Conservation (phyloP, 1,140 invertebrate genomes). For the Drosophila melanica region DNA sequence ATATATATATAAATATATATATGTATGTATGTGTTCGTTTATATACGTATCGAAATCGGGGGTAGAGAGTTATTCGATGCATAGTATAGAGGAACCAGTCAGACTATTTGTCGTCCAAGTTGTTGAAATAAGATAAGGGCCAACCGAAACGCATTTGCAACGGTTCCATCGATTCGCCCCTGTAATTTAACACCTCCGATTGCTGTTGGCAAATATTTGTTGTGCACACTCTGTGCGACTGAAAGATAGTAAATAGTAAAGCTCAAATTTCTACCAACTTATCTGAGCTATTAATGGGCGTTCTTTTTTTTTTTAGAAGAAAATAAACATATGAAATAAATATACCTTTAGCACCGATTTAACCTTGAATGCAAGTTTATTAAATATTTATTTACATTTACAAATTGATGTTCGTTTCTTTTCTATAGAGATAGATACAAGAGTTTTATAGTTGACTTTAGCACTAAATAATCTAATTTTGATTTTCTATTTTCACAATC, state of each 20-base stretch:
- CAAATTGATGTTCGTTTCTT: not conserved
- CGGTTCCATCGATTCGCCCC: slow-evolving; percentile 26
- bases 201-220: slow-evolving; percentile 31
- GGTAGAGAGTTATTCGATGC: slow-evolving; percentile 2
- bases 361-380: not conserved
- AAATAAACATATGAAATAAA: not conserved
- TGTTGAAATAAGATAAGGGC: slow-evolving; percentile 41
- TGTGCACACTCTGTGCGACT: slow-evolving; percentile 1
- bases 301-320: not conserved
- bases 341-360: not conserved
- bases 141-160: slow-evolving; percentile 7
- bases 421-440: not conserved
- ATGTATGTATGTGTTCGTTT: too few species aligned
- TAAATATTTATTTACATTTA: not conserved
- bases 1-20: not conserved
- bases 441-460: too few species aligned
- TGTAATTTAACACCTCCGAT: slow-evolving; percentile 31
- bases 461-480: too few species aligned
- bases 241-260: slow-evolving; percentile 4
- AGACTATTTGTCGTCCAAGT: slow-evolving; percentile 62
- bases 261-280: not conserved
- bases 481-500: too few species aligned
- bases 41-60: not conserved
- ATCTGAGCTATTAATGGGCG: not conserved
- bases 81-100: slow-evolving; percentile 34